Conservation (phyloP, 1,140 invertebrate genomes). For the Metopolophium dirhodum region DNA sequence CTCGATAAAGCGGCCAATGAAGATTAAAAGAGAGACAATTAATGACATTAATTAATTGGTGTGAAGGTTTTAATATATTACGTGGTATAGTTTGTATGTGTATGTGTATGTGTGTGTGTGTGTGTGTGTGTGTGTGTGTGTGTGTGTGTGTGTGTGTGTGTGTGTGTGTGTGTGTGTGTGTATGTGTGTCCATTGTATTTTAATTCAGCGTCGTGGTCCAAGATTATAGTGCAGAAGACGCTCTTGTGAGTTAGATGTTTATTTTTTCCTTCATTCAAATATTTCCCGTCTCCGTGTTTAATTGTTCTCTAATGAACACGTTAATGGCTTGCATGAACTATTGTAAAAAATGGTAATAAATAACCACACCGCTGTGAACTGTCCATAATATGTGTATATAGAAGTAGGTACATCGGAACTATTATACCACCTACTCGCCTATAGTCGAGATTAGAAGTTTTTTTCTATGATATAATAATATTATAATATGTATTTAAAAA, state of each 20-base stretch:
- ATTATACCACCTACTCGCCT: neutral
- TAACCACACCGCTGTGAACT: neutral
- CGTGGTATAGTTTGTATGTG: neutral
- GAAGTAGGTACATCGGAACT: neutral
- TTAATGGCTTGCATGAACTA: neutral
- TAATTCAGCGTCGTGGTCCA: neutral
- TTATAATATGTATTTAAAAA: too few species aligned
- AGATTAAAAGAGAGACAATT: neutral
- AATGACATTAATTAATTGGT: slow-evolving; percentile 8
- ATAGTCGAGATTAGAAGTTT: neutral
- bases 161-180: neutral
- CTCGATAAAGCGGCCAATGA: neutral
- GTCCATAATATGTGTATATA: neutral
- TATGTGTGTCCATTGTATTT: slow-evolving; percentile 20
- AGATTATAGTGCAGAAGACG: slow-evolving; percentile 27
- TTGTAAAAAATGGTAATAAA: slow-evolving; percentile 2
- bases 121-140: neutral
- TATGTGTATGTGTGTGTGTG: neutral
- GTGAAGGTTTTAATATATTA: neutral
- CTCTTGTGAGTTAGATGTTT: neutral
- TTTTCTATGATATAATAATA: too few species aligned
- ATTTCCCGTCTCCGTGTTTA: neutral
- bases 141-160: neutral
- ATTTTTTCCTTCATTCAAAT: neutral
- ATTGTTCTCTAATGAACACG: slow-evolving; percentile 45